Percentiles rank a stretch among this genome's conserved stretches.
These are phyloP conservation scores for Cheilosia grossa DNA, from an alignment of 2,888 invertebrate genomes.

Conservation along the genomic window DNA sequence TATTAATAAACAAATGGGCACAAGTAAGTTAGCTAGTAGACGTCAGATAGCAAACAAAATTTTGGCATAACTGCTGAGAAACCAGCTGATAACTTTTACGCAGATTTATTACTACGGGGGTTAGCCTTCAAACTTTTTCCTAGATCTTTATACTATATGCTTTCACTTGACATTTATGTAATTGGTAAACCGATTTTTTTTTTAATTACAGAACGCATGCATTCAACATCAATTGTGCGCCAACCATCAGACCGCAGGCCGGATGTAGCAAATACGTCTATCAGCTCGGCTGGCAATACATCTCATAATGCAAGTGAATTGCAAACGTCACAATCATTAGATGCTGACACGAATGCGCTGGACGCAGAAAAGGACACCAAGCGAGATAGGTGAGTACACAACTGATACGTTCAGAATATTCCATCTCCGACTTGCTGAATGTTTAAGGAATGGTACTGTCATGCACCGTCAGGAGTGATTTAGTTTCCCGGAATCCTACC, in stretches of 20 bases:
- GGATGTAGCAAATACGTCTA: conserved; percentile 80
- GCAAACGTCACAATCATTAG: conserved; percentile 78
- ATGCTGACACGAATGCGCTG: conserved; percentile 79
- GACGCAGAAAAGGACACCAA: conserved; percentile 78
- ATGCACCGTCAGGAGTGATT: no score
- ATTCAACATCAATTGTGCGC: conserved; percentile 81
- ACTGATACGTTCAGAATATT: background rate
- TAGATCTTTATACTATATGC: background rate
- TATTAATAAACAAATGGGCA: no score
- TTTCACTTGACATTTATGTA: background rate
- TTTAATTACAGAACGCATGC: conserved; percentile 80
- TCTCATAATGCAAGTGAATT: conserved; percentile 77
- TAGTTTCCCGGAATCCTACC: no score
- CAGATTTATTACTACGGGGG: no score
- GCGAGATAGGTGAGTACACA: conserved; percentile 76
- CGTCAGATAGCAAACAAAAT: no score
- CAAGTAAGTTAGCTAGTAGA: no score
- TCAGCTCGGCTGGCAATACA: conserved; percentile 80
- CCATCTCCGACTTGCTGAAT: no score
- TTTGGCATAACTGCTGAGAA: no score
- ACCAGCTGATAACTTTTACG: no score
- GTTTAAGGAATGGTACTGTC: no score
- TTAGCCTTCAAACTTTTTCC: no score
- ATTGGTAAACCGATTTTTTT: conserved; percentile 22
- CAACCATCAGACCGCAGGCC: conserved; percentile 83